Percentiles rank a stretch among this genome's conserved stretches.
phyloP scores from a whole-genome alignment of 2,888 invertebrate species.

The Troides aeacus region DNA sequence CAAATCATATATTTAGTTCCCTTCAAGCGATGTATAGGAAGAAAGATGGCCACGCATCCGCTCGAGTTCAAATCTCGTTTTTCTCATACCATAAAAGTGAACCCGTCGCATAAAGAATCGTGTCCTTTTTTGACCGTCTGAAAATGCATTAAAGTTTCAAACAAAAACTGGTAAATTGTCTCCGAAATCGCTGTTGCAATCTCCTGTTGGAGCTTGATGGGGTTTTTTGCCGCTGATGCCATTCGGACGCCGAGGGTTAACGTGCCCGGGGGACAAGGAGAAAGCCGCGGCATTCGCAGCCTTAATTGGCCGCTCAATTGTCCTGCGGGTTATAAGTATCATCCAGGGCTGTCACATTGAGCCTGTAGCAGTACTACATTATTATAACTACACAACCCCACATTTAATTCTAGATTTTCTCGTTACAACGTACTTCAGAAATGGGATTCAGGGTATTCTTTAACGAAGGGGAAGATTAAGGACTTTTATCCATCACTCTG shows the following conservation, averaged over 20 bases:
- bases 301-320: conserved; percentile 44
- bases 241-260: conserved; percentile 37
- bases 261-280: conserved; percentile 24
- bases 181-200: conserved; percentile 60
- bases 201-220: conserved; percentile 51
- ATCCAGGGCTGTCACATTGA: conserved; percentile 20
- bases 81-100: conserved; percentile 27
- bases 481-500: no score
- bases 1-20: background rate
- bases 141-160: conserved; percentile 51
- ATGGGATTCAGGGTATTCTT: no score
- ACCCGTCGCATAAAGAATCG: conserved; percentile 29
- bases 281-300: conserved; percentile 43
- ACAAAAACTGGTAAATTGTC: conserved; percentile 66
- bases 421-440: no score
- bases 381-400: background rate
- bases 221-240: conserved; percentile 50
- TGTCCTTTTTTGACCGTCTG: conserved; percentile 33
- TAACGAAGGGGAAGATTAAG: no score
- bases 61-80: conserved; percentile 14
- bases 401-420: background rate
- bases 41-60: conserved; percentile 15
- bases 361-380: background rate
- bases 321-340: conserved; percentile 10
- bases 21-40: background rate